phyloP scores from a whole-genome alignment of 1,140 invertebrate genomes.

The Aporrectodea caliginosa region DNA sequence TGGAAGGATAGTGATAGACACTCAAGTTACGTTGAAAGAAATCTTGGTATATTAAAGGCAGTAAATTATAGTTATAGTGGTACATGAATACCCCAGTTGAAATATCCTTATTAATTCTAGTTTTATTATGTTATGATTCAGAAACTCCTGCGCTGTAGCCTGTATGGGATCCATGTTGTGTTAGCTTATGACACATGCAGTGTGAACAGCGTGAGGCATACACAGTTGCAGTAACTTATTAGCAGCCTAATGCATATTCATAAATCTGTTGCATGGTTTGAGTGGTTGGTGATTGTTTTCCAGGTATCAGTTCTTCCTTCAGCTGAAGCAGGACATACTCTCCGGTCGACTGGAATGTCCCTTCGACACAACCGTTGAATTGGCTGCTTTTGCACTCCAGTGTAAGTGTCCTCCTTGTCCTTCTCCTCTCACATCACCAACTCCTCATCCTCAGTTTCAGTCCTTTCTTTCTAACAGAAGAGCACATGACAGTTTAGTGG shows the following conservation, averaged over 20 bases:
- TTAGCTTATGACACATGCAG: too few relatives aligned
- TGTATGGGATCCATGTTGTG: too few relatives aligned
- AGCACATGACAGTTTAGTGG: too few relatives aligned
- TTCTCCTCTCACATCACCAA: not conserved
- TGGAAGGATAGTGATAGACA: too few relatives aligned
- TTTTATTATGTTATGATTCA: not conserved
- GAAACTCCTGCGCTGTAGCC: too few relatives aligned
- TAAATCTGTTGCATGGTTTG: not conserved
- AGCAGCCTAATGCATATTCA: not conserved
- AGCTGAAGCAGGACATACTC: constrained; percentile 84
- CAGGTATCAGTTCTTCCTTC: constrained; percentile 80
- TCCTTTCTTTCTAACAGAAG: not conserved
- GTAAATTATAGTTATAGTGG: too few relatives aligned
- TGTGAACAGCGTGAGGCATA: too few relatives aligned
- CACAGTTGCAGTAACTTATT: not conserved
- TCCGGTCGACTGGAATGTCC: constrained; percentile 68
- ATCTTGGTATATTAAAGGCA: too few relatives aligned
- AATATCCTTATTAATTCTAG: not conserved
- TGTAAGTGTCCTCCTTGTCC: constrained; percentile 65
- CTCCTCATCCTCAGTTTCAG: not conserved
- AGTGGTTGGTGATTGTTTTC: not conserved
- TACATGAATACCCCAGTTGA: not conserved
- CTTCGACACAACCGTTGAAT: constrained; percentile 75
- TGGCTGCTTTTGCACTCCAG: constrained; percentile 86
- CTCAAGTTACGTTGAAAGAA: too few relatives aligned